Conservation (phyloP, 2,113 vertebrate genomes). For the Bostrychus sinensis region DNA sequence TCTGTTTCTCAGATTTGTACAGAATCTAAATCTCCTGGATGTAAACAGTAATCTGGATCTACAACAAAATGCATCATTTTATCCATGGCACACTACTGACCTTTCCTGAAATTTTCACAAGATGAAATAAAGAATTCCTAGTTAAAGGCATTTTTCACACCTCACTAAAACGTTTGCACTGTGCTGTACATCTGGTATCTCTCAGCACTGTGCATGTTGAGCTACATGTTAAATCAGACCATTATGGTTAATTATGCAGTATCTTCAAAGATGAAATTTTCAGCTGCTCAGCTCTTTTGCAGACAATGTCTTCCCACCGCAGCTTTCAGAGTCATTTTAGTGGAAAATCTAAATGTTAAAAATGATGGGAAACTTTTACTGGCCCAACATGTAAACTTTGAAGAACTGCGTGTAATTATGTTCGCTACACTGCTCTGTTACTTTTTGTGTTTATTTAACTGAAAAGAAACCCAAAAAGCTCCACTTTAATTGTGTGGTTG, state of each 20-base stretch:
- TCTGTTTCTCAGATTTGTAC: no score
- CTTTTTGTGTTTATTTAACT: conserved; percentile 75
- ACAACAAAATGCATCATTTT: no score
- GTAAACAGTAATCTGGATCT: no score
- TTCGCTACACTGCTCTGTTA: conserved; percentile 65
- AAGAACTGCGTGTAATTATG: conserved; percentile 74
- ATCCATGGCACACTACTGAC: no score
- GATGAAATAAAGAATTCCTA: no score
- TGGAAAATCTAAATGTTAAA: conserved; percentile 54
- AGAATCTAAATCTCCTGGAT: no score
- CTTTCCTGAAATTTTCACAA: no score
- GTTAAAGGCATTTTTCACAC: no score
- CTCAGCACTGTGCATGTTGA: neutral
- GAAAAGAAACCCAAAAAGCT: conserved; percentile 73
- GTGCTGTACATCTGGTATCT: conserved; percentile 13
- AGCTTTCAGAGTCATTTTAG: conserved; percentile 41
- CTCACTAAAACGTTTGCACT: no score
- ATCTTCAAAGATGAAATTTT: conserved; percentile 18
- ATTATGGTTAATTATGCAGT: conserved; percentile 1
- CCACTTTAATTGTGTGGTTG: conserved; percentile 72
- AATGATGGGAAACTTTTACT: conserved; percentile 73
- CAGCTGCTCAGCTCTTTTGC: conserved; percentile 35
- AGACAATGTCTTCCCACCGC: conserved; percentile 29
- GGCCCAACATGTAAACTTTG: conserved; percentile 74
- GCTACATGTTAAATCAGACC: neutral